Percentiles rank a stretch among this genome's conserved stretches.
phyloP scores from a whole-genome alignment of 1,140 invertebrate species.

The Zaprionus africanus region DNA sequence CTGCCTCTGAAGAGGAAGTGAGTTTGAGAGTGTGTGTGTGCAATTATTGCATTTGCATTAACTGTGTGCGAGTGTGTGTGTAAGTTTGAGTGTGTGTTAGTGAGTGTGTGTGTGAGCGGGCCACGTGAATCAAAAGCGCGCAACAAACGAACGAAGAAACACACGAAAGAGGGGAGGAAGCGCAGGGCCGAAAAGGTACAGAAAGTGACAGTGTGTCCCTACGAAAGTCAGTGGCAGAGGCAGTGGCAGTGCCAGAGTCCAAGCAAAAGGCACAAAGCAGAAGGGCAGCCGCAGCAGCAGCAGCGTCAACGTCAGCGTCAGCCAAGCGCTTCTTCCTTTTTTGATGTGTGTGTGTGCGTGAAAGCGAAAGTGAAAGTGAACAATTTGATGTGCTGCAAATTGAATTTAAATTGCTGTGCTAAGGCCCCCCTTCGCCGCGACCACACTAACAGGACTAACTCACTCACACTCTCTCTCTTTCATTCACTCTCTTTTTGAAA shows the following conservation, averaged over 20 bases:
- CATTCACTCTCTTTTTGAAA: neutral
- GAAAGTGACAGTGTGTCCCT: slow-evolving; percentile 62
- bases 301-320: slow-evolving; percentile 5
- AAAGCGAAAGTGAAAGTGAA: slow-evolving; percentile 65
- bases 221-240: slow-evolving; percentile 17
- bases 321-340: slow-evolving; percentile 26
- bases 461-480: neutral
- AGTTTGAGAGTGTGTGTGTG: slow-evolving; percentile 8
- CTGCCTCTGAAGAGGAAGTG: neutral
- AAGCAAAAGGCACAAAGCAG: slow-evolving; percentile 6
- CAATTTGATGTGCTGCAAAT: slow-evolving; percentile 9
- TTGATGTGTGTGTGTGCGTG: slow-evolving; percentile 11
- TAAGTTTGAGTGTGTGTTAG: slow-evolving; percentile 19
- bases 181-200: slow-evolving; percentile 31
- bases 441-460: neutral
- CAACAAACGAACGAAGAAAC: slow-evolving; percentile 53
- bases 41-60: slow-evolving; percentile 43
- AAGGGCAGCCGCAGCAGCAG: slow-evolving; percentile 11
- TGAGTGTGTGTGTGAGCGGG: slow-evolving; percentile 44
- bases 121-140: slow-evolving; percentile 79
- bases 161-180: slow-evolving; percentile 15
- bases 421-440: too few species aligned
- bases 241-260: slow-evolving; percentile 1
- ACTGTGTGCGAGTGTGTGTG: neutral
- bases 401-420: slow-evolving; percentile 31